These are phyloP conservation scores for Spermophilus dauricus DNA, from an alignment of 2,113 vertebrate species.

Conservation along the genomic window DNA sequence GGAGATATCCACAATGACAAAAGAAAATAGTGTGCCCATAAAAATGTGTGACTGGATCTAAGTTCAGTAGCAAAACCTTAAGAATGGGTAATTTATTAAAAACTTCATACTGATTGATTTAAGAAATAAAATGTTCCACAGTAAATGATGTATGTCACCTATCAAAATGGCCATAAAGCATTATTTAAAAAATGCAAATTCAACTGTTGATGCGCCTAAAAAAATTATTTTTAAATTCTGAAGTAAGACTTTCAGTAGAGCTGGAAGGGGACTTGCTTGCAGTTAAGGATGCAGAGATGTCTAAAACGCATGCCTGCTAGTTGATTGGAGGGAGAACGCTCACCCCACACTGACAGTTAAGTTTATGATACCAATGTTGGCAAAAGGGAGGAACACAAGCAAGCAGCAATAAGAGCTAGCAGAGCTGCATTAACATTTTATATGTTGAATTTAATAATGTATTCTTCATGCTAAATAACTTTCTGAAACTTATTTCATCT, in stretches of 20 bases:
- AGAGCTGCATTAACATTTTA: constrained; percentile 75
- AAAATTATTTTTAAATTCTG: constrained; percentile 12
- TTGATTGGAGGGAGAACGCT: constrained; percentile 43
- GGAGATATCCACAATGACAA: not conserved
- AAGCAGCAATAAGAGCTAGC: not conserved
- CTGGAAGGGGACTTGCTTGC: constrained; percentile 25
- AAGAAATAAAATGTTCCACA: not conserved
- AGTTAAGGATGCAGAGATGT: constrained; percentile 50
- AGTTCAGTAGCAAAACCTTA: not conserved
- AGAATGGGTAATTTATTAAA: not conserved
- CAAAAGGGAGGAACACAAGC: not conserved
- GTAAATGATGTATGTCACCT: not conserved
- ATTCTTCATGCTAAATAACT: constrained; percentile 85
- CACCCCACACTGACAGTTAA: constrained; percentile 30
- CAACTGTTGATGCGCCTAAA: not conserved
- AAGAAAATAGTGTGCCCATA: not conserved
- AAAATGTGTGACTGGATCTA: not conserved
- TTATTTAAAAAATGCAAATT: constrained; percentile 57
- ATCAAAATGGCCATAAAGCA: not conserved
- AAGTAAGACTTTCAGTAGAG: not conserved
- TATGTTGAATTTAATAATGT: constrained; percentile 79
- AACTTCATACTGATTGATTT: not conserved
- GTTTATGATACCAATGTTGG: constrained; percentile 49
- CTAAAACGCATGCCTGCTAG: not conserved
- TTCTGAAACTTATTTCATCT: constrained; percentile 82